phyloP scores from a whole-genome alignment of 2,888 invertebrate species.

The Drosophila prolongata region DNA sequence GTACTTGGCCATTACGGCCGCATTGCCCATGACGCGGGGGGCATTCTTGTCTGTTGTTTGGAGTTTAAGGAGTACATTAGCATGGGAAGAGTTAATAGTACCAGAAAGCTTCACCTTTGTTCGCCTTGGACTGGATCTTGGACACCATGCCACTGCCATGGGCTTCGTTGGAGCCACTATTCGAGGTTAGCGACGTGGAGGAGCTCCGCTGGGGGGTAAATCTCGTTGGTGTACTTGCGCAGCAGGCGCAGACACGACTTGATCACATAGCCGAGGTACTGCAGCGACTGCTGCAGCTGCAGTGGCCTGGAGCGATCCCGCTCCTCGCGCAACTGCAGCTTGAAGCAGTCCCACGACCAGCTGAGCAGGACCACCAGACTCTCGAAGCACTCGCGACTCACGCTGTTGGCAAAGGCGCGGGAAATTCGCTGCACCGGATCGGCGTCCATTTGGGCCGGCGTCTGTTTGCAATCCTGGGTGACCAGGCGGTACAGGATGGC shows the following conservation, averaged over 20 bases:
- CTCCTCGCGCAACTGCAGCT: slow-evolving; percentile 88
- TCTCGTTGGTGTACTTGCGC: slow-evolving; percentile 94
- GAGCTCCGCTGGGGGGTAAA: slow-evolving; percentile 91
- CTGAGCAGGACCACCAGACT: slow-evolving; percentile 93
- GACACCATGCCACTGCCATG: slow-evolving; percentile 50
- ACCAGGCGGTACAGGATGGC: slow-evolving; percentile 90
- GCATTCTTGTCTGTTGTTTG: slow-evolving; percentile 58
- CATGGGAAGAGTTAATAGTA: not conserved
- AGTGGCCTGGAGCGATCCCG: slow-evolving; percentile 85
- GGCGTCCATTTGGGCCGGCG: slow-evolving; percentile 84
- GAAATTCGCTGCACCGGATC: slow-evolving; percentile 94
- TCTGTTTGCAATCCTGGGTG: slow-evolving; percentile 88
- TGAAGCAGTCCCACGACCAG: slow-evolving; percentile 96
- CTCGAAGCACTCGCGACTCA: slow-evolving; percentile 94
- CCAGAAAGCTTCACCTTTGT: slow-evolving; percentile 51
- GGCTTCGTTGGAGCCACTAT: not conserved
- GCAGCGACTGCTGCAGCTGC: slow-evolving; percentile 88
- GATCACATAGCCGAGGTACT: slow-evolving; percentile 93
- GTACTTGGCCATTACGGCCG: slow-evolving; percentile 54
- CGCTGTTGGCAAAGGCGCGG: slow-evolving; percentile 93
- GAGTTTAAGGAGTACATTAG: not conserved
- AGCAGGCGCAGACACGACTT: slow-evolving; percentile 92
- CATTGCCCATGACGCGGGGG: slow-evolving; percentile 43
- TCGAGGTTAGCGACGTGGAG: slow-evolving; percentile 13
- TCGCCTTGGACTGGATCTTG: slow-evolving; percentile 60